phyloP scores from a whole-genome alignment of 2,888 invertebrate species.

The Pyrochroa serraticornis region DNA sequence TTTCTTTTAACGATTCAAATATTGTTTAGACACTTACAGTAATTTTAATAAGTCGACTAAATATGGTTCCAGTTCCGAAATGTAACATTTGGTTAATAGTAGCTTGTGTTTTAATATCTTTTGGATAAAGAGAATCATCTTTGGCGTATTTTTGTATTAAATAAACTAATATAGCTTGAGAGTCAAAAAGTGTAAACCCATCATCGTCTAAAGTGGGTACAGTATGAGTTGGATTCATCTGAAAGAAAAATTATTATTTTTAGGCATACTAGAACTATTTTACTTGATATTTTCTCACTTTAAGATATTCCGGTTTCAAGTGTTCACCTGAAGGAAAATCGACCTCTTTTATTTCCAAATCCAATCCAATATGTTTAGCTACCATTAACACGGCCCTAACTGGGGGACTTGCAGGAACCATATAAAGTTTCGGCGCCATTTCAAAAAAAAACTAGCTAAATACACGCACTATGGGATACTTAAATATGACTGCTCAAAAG shows the following conservation, averaged over 20 bases:
- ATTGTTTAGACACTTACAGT: too few species aligned
- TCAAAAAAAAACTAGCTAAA: neutral
- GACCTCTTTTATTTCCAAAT: too few species aligned
- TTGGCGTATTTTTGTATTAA: constrained; percentile 61
- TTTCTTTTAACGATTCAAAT: too few species aligned
- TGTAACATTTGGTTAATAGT: constrained; percentile 60
- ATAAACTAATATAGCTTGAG: constrained; percentile 60
- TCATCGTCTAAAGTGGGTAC: constrained; percentile 63
- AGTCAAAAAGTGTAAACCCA: constrained; percentile 57
- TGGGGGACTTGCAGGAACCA: constrained; percentile 58
- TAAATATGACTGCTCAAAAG: too few species aligned
- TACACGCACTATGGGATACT: neutral
- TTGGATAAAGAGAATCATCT: constrained; percentile 61
- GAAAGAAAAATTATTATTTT: neutral
- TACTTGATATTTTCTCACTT: constrained; percentile 55
- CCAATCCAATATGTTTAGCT: too few species aligned
- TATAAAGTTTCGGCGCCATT: constrained; percentile 55
- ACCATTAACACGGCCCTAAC: constrained; percentile 35
- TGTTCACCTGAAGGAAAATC: too few species aligned
- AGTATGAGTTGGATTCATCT: constrained; percentile 58
- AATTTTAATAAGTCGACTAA: constrained; percentile 42
- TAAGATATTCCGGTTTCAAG: too few species aligned
- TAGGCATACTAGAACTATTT: too few species aligned
- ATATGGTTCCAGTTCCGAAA: constrained; percentile 60
- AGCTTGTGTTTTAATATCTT: constrained; percentile 59